Conservation (phyloP, 2,113 vertebrate genomes). For the Cervus canadensis region DNA sequence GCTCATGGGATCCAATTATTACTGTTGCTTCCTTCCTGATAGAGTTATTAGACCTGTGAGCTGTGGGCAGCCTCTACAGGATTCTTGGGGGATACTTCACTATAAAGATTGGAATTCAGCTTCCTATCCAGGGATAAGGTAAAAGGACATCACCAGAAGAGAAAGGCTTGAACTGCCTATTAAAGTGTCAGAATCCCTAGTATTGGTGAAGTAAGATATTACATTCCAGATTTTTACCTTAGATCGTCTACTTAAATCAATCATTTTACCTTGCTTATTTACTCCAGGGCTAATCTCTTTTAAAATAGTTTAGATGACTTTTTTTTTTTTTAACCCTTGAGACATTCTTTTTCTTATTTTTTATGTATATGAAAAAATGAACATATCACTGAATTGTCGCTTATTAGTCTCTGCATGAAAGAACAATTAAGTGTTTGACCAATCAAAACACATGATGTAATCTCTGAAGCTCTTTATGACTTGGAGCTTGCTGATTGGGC, state of each 20-base stretch:
- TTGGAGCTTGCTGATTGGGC: neutral
- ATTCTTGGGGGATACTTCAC: conserved; percentile 61
- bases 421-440: neutral
- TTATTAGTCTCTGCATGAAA: neutral
- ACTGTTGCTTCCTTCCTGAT: conserved; percentile 61
- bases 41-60: conserved; percentile 58
- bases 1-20: conserved; percentile 74
- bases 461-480: neutral
- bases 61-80: conserved; percentile 12
- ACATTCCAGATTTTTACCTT: neutral
- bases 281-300: neutral
- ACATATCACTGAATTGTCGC: neutral
- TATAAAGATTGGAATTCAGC: conserved; percentile 52
- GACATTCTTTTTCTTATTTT: neutral
- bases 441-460: neutral
- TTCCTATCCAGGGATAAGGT: neutral
- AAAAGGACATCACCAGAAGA: neutral
- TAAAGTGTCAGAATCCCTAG: neutral
- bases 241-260: neutral
- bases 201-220: neutral
- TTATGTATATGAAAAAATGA: neutral
- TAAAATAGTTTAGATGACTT: neutral
- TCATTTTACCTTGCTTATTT: neutral
- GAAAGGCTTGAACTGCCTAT: neutral
- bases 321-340: neutral